These are phyloP conservation scores for Fragum fragum DNA, from an alignment of 2,888 invertebrate genomes.

Conservation along the genomic window DNA sequence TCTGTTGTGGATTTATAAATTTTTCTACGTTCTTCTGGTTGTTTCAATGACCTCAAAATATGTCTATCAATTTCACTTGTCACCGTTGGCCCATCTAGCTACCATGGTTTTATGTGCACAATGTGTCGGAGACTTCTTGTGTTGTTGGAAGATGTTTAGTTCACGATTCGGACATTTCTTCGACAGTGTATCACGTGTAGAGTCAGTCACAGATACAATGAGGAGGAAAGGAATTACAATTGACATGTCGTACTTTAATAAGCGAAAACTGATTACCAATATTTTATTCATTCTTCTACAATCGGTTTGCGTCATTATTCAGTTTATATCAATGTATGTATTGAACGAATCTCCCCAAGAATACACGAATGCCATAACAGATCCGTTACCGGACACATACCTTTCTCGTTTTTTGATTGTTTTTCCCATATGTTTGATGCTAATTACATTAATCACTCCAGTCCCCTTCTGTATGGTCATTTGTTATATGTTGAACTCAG, in stretches of 20 bases:
- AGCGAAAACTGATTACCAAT: not conserved
- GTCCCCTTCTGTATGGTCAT: not conserved
- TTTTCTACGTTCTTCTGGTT: not conserved
- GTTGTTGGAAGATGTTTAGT: conserved; percentile 11
- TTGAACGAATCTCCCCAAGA: not conserved
- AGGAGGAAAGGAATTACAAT: not conserved
- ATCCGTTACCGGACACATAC: not conserved
- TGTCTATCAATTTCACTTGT: not conserved
- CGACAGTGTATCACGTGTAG: not conserved
- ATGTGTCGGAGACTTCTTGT: not conserved
- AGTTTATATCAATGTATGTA: not conserved
- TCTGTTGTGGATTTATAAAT: not conserved
- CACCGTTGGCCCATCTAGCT: not conserved
- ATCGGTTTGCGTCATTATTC: not conserved
- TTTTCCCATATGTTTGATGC: not conserved
- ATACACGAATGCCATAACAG: not conserved
- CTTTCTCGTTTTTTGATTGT: not conserved
- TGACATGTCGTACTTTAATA: not conserved
- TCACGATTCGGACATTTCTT: not conserved
- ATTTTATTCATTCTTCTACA: not conserved
- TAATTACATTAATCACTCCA: not conserved
- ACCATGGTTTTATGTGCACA: not conserved
- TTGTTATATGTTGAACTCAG: not conserved
- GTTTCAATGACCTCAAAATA: not conserved
- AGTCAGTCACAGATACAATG: not conserved